Conservation (phyloP, 2,888 invertebrate genomes). For the Rhyacophila evoluta region DNA sequence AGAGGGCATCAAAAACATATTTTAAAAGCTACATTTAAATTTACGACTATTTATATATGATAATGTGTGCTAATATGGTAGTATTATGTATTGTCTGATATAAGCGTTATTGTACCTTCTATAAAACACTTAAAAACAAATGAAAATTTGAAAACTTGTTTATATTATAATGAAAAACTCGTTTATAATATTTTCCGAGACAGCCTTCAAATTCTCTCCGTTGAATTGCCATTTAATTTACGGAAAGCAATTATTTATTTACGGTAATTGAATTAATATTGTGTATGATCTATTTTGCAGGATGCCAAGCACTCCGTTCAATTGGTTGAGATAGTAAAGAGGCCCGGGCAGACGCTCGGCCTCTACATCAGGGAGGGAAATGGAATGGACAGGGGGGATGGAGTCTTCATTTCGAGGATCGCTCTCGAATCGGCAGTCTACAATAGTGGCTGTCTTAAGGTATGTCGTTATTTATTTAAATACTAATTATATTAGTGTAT, state of each 20-base stretch:
- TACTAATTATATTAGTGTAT: too few relatives aligned
- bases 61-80: too few relatives aligned
- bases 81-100: too few relatives aligned
- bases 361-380: constrained; percentile 99
- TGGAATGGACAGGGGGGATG: constrained; percentile 93
- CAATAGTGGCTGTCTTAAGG: constrained; percentile 95
- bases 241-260: neutral
- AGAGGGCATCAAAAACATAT: too few relatives aligned
- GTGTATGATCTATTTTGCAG: constrained; percentile 61
- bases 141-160: too few relatives aligned
- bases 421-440: constrained; percentile 97
- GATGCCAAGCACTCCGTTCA: constrained; percentile 84
- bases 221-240: neutral
- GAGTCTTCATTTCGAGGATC: constrained; percentile 97
- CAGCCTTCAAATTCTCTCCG: neutral
- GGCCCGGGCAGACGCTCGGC: constrained; percentile 98
- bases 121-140: too few relatives aligned
- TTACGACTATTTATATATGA: too few relatives aligned
- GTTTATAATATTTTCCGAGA: neutral
- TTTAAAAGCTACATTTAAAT: too few relatives aligned
- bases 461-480: constrained; percentile 59
- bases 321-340: constrained; percentile 98
- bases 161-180: too few relatives aligned
- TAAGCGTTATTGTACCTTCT: too few relatives aligned
- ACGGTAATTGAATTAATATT: constrained; percentile 26